These are phyloP conservation scores for Electrona antarctica DNA, from an alignment of 2,113 vertebrate species.

Conservation along the genomic window DNA sequence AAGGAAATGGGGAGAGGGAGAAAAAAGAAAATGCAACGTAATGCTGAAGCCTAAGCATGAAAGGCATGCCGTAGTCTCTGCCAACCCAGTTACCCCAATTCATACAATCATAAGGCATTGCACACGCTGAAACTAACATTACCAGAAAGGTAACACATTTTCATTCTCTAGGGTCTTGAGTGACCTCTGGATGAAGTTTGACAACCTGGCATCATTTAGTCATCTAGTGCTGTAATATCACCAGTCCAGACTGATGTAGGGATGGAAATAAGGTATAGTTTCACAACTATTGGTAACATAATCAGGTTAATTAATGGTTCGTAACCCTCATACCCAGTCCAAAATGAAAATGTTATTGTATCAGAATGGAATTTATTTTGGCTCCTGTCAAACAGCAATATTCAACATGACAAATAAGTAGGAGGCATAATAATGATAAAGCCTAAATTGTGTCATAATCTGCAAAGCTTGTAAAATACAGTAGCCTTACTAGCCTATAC, in stretches of 20 bases:
- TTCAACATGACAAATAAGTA: too few species aligned
- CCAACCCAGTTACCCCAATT: slow-evolving; percentile 52
- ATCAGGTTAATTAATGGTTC: too few species aligned
- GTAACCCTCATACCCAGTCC: too few species aligned
- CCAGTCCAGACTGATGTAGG: neutral
- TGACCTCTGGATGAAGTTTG: neutral
- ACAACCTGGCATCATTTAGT: neutral
- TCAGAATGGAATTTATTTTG: too few species aligned
- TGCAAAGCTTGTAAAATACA: too few species aligned
- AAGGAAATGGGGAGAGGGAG: neutral
- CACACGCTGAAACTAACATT: neutral
- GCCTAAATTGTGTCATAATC: too few species aligned
- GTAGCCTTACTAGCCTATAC: too few species aligned
- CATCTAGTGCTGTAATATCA: slow-evolving; percentile 8
- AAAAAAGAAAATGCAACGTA: slow-evolving; percentile 57
- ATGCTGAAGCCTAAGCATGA: slow-evolving; percentile 66
- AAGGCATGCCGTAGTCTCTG: slow-evolving; percentile 48
- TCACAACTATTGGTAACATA: too few species aligned
- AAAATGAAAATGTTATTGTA: too few species aligned
- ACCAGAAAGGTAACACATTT: slow-evolving; percentile 19
- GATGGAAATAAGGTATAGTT: too few species aligned
- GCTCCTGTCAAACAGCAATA: too few species aligned
- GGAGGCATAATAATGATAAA: too few species aligned
- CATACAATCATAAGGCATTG: slow-evolving; percentile 7
- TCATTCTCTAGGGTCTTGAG: neutral